Base-by-base conservation (phyloP, 1,140 invertebrate species). In the Battus philenor region DNA sequence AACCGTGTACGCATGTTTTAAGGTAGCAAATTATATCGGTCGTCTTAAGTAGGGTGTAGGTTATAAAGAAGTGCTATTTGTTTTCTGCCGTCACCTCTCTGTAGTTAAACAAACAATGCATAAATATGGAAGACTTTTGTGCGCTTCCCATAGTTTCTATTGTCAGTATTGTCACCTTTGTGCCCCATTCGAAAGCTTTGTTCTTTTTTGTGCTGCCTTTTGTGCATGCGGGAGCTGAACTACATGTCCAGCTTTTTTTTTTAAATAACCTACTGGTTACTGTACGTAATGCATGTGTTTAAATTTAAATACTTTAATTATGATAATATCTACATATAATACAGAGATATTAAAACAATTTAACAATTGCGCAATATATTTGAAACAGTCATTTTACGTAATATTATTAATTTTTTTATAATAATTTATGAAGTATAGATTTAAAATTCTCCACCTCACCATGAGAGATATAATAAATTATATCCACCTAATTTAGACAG, bases 101-200 rank as follows among this genome's bases (percentile, higher is more conserved):
- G 60, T 64, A 66, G 56, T 65, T 70, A 80, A 77, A 77, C 79
- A 83, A 79, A 83, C 79, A 83, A 77, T 76, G 54, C 64, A 69
- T 79, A 75, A 80, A 78, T 77, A 66, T 63, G 66, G 59, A 53
- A 53, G 44, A 71, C 61, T 76, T 78, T 83, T 83, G 73, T 83
- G 47, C 54, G 44, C 64, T 78, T 73, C 69, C 67, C 75, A 77
- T 79, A 77, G 70, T 26, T 13, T 43, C 63, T 49, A 71, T 83
- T 83, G 79, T 83, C 32, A 51, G 41, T 55, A 74, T 80, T 83
- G 79, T 83, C 67, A 83, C 65, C 69, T 77, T 71, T 80, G 63
- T 79, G 61, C 18, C 44, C 60, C 59, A 59, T 68, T 56, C 55
- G 61, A 59, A 54, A 50, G 47, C 45, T 63, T 71, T 71, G 68